phyloP scores from a whole-genome alignment of 2,113 vertebrate genomes.

The Lucifuga dentata region DNA sequence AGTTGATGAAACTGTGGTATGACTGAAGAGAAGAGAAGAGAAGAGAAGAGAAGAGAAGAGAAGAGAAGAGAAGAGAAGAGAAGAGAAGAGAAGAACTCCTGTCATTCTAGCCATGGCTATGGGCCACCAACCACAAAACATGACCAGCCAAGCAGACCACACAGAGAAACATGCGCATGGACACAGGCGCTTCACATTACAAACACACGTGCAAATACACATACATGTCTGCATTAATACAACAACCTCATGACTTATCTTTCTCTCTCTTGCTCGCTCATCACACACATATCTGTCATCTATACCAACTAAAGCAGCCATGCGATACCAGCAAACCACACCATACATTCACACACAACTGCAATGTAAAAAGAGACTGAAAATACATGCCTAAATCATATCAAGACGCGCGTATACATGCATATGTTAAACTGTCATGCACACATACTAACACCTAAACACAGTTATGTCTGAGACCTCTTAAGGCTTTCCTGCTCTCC shows the following conservation, averaged over 20 bases:
- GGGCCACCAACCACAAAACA: slow-evolving; percentile 56
- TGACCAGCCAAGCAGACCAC: slow-evolving; percentile 63
- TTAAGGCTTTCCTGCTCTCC: slow-evolving; percentile 7
- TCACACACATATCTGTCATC: slow-evolving; percentile 26
- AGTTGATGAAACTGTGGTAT: too few relatives aligned
- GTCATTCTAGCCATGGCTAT: slow-evolving; percentile 37
- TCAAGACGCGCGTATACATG: not conserved
- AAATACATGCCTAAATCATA: not conserved
- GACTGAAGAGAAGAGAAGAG: slow-evolving; percentile 1
- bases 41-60: not conserved
- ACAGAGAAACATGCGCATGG: slow-evolving; percentile 44
- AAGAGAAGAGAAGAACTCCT: slow-evolving; percentile 11
- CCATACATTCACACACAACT: slow-evolving; percentile 6
- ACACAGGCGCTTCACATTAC: slow-evolving; percentile 29
- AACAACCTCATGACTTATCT: not conserved
- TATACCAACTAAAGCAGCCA: not conserved
- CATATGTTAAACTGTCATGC: too few relatives aligned
- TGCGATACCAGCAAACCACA: not conserved
- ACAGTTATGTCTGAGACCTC: slow-evolving; percentile 52
- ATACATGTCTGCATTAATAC: slow-evolving; percentile 10
- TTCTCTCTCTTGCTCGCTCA: not conserved
- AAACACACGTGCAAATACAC: slow-evolving; percentile 12
- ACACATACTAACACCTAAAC: not conserved
- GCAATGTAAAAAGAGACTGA: too few relatives aligned
- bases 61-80: not conserved